phyloP scores from a whole-genome alignment of 2,797 vertebrate species.

The Vespertilio murinus region DNA sequence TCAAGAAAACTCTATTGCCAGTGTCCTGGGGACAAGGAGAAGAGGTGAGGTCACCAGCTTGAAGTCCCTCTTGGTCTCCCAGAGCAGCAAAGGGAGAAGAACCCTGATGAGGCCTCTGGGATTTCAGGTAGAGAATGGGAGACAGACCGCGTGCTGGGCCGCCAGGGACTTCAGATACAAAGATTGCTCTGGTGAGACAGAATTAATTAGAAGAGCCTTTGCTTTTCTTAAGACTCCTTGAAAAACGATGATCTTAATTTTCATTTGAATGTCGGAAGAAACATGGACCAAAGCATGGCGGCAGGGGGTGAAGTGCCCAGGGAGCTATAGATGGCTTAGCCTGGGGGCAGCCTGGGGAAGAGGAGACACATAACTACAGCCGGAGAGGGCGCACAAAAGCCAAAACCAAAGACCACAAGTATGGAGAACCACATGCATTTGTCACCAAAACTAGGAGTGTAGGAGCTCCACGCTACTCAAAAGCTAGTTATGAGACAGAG shows the following conservation, averaged over 20 bases:
- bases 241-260: slow-evolving; percentile 15
- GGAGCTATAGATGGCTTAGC: background rate
- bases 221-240: background rate
- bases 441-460: background rate
- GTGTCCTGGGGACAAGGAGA: background rate
- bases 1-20: background rate
- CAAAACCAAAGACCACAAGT: background rate
- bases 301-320: background rate
- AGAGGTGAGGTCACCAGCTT: background rate
- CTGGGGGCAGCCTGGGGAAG: background rate
- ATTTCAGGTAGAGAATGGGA: background rate
- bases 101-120: rapidly evolving
- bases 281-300: background rate
- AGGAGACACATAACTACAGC: background rate
- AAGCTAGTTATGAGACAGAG: background rate
- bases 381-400: background rate
- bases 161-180: background rate
- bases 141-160: background rate
- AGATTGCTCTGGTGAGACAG: background rate
- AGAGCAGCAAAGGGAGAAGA: background rate
- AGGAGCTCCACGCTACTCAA: background rate
- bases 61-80: background rate
- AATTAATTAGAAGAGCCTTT: background rate
- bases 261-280: background rate
- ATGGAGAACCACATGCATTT: background rate